Conservation (phyloP, 2,797 vertebrate species). For the Hirundo rustica region DNA sequence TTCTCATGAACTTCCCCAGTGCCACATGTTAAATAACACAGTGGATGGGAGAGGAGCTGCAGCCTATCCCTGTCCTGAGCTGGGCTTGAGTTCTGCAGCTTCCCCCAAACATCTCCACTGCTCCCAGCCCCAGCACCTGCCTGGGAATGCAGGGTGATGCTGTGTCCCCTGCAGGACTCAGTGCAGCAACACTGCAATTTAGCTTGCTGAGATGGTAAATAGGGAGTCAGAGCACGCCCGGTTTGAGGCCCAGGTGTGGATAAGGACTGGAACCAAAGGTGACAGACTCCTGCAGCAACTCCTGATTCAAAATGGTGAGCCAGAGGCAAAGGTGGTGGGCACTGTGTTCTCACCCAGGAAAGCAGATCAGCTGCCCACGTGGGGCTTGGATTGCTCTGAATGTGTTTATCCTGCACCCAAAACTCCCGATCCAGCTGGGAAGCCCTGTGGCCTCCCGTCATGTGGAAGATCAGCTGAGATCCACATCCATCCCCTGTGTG, state of each 20-base stretch:
- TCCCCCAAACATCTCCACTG: background rate
- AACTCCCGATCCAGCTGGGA: background rate
- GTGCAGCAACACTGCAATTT: background rate
- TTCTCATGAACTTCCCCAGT: background rate
- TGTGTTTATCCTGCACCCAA: background rate
- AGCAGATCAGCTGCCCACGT: background rate
- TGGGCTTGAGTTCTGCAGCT: background rate
- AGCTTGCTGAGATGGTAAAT: background rate
- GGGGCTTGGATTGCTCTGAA: background rate
- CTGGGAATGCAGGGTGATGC: background rate
- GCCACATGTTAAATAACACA: background rate
- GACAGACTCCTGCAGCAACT: background rate
- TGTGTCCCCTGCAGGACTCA: background rate
- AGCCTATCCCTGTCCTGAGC: background rate
- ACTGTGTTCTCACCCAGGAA: background rate
- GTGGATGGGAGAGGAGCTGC: fast-evolving
- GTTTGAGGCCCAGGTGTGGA: background rate
- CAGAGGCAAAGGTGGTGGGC: background rate
- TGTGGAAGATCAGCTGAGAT: background rate
- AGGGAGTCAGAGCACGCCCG: background rate
- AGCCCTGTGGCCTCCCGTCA: background rate
- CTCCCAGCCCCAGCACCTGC: background rate
- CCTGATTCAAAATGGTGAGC: background rate
- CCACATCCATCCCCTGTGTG: background rate
- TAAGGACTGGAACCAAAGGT: background rate